Conservation (phyloP, 2,888 invertebrate species). For the Dimorphilus gyrociliatus region DNA sequence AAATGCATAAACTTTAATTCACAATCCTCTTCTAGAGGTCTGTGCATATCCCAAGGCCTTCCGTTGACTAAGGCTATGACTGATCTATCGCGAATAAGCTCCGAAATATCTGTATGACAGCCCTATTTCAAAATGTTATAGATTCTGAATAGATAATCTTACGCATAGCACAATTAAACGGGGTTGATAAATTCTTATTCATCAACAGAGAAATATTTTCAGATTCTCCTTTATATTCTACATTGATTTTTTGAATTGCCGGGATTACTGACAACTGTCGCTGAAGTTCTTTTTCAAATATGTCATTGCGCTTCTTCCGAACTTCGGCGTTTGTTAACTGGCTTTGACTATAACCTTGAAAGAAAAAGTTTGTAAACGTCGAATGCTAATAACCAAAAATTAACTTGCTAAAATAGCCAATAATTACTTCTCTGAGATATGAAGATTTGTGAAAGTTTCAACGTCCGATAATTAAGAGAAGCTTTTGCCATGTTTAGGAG, state of each 20-base stretch:
- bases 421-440: too few species aligned
- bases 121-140: too few species aligned
- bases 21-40: conserved; percentile 53
- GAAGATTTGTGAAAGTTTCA: too few species aligned
- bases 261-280: conserved; percentile 57
- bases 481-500: too few species aligned
- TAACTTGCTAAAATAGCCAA: too few species aligned
- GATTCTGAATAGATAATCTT: too few species aligned
- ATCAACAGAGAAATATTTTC: conserved; percentile 60
- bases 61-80: conserved; percentile 67
- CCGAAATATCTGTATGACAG: conserved; percentile 52
- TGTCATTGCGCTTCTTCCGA: conserved; percentile 20
- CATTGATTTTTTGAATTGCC: conserved; percentile 75
- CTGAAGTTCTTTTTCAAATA: conserved; percentile 61
- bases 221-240: conserved; percentile 57
- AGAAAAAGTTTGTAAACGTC: too few species aligned
- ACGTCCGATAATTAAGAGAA: too few species aligned
- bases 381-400: too few species aligned
- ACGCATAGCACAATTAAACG: conserved; percentile 78
- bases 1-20: conserved; percentile 49
- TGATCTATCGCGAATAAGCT: conserved; percentile 51
- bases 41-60: conserved; percentile 78
- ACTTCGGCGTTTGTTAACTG: conserved; percentile 22
- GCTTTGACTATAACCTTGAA: too few species aligned
- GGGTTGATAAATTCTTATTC: conserved; percentile 82